Base-by-base conservation (phyloP, 2,888 invertebrate genomes). In the Eulithis prunata region DNA sequence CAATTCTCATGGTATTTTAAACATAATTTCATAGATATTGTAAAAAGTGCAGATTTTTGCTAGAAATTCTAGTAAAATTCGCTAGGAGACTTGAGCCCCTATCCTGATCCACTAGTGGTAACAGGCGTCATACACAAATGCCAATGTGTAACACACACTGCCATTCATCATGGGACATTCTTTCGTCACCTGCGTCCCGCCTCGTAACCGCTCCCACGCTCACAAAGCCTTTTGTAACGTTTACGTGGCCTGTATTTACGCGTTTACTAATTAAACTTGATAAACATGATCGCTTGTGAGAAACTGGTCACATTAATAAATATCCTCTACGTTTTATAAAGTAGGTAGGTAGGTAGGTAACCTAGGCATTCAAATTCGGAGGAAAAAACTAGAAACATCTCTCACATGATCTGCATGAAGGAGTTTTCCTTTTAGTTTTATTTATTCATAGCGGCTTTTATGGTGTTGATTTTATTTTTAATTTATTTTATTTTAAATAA, bases 181-280 rank as follows among this genome's bases (percentile, higher is more conserved):
- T 69, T 64, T 61, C 66, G 58, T 66, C 63, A 53, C 69, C 68
- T 54, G 47, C 10, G 58, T 57, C 51, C 56, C 54, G 47, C 61
- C 61, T 57, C 28, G 72, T 64, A 59, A 66, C 58, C 49, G 56
- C 53, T 72, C 72, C 62, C 72, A 72, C 72, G 69, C 12, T 49
- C 45, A 71, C 71, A 72, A 71, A 64, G 66, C 56, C 62, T 71
- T 72, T 62, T 59, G 68, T 64, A 69, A 72, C 64, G 14, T 67
- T 63, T 59, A 67, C 56, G 53, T 57, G 53, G 56, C 38, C 58
- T 47, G 56, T 65, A 58, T 55, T 62, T 68, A 64, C 52, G 64
- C 45, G 43, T 62, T 70, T 66, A 69, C 43, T 56, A 66, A 72
- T 68, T 66, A 72, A 62, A 57, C 66, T 49, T 61, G 41, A 55